phyloP scores from a whole-genome alignment of 2,797 vertebrate genomes.

The Mus minutoides region DNA sequence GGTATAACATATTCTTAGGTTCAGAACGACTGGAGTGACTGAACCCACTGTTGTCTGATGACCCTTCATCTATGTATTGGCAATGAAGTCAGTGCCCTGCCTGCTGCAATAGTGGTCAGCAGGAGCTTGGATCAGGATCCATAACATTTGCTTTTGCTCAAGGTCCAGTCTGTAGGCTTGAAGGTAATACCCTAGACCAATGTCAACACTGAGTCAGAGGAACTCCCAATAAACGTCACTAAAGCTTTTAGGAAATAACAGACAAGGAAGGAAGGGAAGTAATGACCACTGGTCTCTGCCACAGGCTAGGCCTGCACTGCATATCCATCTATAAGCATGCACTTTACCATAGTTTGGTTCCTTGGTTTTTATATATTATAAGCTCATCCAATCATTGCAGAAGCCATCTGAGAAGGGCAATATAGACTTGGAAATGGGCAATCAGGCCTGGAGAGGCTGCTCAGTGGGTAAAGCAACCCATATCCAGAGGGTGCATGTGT shows the following conservation, averaged over 20 bases:
- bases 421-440: not conserved
- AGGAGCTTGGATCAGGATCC: not conserved
- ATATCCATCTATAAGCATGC: too few relatives aligned
- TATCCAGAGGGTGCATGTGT: too few relatives aligned
- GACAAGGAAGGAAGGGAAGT: not conserved
- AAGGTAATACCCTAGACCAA: not conserved
- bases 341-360: not conserved
- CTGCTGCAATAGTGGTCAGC: not conserved
- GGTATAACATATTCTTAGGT: not conserved
- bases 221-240: not conserved
- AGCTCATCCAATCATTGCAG: not conserved
- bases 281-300: not conserved
- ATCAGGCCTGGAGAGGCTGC: not conserved
- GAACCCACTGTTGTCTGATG: not conserved
- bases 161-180: not conserved
- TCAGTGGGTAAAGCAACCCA: not conserved
- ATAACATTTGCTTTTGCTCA: not conserved
- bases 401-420: not conserved
- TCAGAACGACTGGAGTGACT: not conserved
- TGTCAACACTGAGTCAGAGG: not conserved
- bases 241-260: not conserved
- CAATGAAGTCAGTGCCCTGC: not conserved
- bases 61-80: not conserved
- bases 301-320: not conserved
- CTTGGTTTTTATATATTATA: not conserved